Evolutionary conservation across 2,888 invertebrate species (phyloP), one percentile per base, ranked within the genome.

Genomic region (Iphiclides podalirius): DNA sequence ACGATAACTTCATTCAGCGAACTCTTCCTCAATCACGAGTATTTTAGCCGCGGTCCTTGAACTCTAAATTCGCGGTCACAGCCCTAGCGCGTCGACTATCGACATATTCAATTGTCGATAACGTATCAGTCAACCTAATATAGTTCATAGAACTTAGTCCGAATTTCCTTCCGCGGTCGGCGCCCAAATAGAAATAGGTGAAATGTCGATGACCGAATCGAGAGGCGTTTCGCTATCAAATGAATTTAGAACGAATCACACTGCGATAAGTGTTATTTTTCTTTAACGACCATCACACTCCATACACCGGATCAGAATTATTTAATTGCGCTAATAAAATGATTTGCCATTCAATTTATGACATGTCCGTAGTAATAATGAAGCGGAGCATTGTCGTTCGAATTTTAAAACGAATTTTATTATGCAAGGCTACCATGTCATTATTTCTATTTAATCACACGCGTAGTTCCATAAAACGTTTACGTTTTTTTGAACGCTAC

Each of bases 121-220:
- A 40, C 40, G n/a, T 39, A 36, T 39, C 39, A 15, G 35, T 15
- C n/a, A n/a, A n/a, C n/a, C 38, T 33, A 43, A 43, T 43, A 45
- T 50, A 50, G 50, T 50, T 51, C 50, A 41, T 36, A 45, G 14
- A 45, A 39, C 15, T 49, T 23, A 13, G 36, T 33, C 20, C 33
- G 44, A 40, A 36, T 52, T 53, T 58, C 52, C 56, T 62, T 60
- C 58, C 53, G 55, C 56, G 58, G 28, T 52, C 56, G 43, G 56
- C 57, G 59, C 57, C 59, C 58, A 59, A 64, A 64, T 65, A 60
- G 62, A 72, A 70, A 72, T 74, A 64, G 70, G 70, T 68, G 66
- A 70, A 67, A 60, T 53, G 70, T 65, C 64, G 55, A 60, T 59
- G 72, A 72, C 67, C 70, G 57, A 54, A 45, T 20, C 14, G 35